phyloP scores from a whole-genome alignment of 2,113 vertebrate species.

The Calypte anna region DNA sequence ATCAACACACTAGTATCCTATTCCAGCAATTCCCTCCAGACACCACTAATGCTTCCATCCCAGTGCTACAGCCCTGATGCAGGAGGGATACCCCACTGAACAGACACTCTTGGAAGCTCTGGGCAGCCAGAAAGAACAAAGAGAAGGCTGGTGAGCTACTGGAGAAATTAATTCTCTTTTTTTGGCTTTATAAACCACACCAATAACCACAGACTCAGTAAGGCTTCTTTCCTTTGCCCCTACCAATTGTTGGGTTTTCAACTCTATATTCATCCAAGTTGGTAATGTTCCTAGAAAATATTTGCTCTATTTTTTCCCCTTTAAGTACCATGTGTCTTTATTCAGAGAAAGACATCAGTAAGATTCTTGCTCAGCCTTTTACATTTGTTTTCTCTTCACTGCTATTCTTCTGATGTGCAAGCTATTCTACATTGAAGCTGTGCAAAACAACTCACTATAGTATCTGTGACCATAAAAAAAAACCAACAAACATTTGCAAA shows the following conservation, averaged over 20 bases:
- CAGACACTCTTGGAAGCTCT: neutral
- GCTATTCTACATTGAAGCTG: neutral
- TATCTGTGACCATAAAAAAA: neutral
- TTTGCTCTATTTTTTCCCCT: neutral
- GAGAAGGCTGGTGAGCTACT: neutral
- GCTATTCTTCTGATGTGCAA: neutral
- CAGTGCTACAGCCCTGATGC: neutral
- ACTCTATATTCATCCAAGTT: neutral
- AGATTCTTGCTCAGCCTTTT: neutral
- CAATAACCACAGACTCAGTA: neutral
- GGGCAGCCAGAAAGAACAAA: neutral
- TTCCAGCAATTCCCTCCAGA: neutral
- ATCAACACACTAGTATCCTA: neutral
- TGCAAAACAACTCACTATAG: neutral
- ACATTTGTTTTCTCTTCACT: neutral
- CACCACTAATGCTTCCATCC: neutral
- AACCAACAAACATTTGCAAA: neutral
- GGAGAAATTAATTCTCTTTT: neutral
- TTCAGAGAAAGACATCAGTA: neutral
- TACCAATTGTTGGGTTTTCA: neutral
- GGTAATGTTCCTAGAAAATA: neutral
- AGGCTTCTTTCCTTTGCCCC: neutral
- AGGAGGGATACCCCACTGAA: neutral
- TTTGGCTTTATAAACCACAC: neutral
- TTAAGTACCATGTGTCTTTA: neutral